Conservation (phyloP, 53 echinoderm and acorn worm species). For the Hippasteria phrygiana region DNA sequence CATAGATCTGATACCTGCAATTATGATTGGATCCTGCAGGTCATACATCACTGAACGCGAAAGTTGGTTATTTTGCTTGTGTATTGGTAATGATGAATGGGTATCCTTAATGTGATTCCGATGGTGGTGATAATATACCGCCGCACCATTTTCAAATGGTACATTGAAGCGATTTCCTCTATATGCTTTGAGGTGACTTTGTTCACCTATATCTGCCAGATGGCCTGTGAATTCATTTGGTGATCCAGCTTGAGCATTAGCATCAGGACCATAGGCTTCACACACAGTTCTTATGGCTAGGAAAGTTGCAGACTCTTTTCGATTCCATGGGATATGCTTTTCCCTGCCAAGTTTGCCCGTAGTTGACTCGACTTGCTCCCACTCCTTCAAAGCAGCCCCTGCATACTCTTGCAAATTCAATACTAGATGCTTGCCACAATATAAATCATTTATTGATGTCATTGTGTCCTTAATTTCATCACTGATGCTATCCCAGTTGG, state of each 20-base stretch:
- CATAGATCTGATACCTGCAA: conserved; percentile 1
- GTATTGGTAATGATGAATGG: too few relatives aligned
- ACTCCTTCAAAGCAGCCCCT: conserved; percentile 23
- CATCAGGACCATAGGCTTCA: conserved; percentile 71
- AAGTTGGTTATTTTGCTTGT: too few relatives aligned
- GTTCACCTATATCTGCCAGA: conserved; percentile 31
- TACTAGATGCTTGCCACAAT: conserved; percentile 71
- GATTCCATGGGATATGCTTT: conserved; percentile 49
- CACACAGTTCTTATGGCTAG: conserved; percentile 68
- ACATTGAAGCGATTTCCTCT: conserved; percentile 56
- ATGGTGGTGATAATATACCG: conserved; percentile 61
- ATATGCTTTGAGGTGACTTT: conserved; percentile 28
- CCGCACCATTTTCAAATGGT: conserved; percentile 58
- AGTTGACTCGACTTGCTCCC: conserved; percentile 27
- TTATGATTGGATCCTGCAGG: too few relatives aligned
- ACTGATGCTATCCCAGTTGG: conserved; percentile 66
- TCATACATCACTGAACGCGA: too few relatives aligned
- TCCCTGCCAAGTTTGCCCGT: conserved; percentile 45
- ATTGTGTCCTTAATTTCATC: conserved; percentile 51
- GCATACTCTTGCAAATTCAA: conserved; percentile 65
- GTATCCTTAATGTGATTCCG: conserved; percentile 11
- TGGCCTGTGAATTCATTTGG: conserved; percentile 51
- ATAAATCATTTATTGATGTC: conserved; percentile 68
- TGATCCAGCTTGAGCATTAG: conserved; percentile 47
- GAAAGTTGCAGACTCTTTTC: conserved; percentile 72